Percentiles rank a stretch among this genome's conserved stretches.
Evolutionary conservation across 2,113 vertebrate species (phyloP).

Genomic region (Dromaius novaehollandiae): DNA sequence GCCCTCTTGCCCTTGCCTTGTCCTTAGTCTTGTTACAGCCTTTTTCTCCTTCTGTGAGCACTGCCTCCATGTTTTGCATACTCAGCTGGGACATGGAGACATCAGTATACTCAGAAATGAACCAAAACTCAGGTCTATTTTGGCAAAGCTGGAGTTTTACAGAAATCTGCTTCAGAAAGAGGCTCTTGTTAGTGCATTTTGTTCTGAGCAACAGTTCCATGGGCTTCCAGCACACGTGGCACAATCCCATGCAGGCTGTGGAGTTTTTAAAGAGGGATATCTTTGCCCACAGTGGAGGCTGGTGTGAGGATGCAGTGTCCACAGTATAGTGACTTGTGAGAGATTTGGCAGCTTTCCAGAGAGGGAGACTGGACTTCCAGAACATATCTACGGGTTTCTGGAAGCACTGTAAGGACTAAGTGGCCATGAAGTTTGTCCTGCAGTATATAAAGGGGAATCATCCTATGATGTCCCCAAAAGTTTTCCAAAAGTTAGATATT

Average conservation of each 20-base stretch:
- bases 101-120: neutral
- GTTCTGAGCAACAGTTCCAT: neutral
- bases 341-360: neutral
- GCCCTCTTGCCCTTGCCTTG: neutral
- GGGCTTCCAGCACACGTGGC: neutral
- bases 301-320: neutral
- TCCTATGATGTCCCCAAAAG: neutral
- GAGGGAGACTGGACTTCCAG: neutral
- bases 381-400: neutral
- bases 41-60: neutral
- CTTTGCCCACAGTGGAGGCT: neutral
- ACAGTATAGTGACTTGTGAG: neutral
- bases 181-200: neutral
- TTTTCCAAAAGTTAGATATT: neutral
- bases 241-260: neutral
- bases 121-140: neutral
- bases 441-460: neutral
- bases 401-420: neutral
- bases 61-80: neutral
- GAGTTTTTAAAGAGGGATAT: neutral
- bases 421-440: neutral
- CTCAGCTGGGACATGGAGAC: neutral
- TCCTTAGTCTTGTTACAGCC: neutral
- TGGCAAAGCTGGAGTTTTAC: neutral
- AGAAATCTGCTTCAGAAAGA: neutral